phyloP scores from a whole-genome alignment of 2,113 vertebrate species.

The Chrysochloris asiatica region DNA sequence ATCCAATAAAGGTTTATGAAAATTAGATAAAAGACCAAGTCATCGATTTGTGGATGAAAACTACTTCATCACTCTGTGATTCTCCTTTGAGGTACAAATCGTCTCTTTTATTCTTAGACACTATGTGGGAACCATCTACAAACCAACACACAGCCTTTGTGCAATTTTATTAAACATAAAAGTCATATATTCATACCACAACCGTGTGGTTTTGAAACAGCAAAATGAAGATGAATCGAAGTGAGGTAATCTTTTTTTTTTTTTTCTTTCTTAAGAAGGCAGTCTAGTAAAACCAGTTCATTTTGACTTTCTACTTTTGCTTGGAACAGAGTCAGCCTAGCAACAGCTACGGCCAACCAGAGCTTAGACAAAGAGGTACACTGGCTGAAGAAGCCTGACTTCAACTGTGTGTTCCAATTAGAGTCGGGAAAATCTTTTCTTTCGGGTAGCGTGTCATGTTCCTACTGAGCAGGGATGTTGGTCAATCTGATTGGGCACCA shows the following conservation, averaged over 20 bases:
- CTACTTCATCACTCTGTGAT: not conserved
- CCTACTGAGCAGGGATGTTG: not conserved
- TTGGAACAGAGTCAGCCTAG: slow-evolving; percentile 78
- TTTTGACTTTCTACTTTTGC: slow-evolving; percentile 81
- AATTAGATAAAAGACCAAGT: not conserved
- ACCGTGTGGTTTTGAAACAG: slow-evolving; percentile 68
- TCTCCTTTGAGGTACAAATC: not conserved
- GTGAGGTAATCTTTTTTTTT: slow-evolving; percentile 68
- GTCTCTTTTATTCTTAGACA: not conserved
- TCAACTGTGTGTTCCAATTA: slow-evolving; percentile 70
- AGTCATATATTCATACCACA: not conserved
- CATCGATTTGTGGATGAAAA: not conserved
- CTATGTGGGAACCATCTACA: not conserved
- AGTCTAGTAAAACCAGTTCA: slow-evolving; percentile 80
- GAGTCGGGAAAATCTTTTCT: slow-evolving; percentile 61
- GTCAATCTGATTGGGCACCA: not conserved
- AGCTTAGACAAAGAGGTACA: slow-evolving; percentile 76
- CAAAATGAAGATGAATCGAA: slow-evolving; percentile 79
- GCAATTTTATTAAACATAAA: slow-evolving; percentile 6
- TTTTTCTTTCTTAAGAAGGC: slow-evolving; percentile 74
- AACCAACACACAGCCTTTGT: not conserved
- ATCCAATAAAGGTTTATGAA: not conserved
- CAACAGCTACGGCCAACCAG: slow-evolving; percentile 79
- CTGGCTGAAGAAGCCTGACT: slow-evolving; percentile 67
- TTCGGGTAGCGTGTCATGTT: slow-evolving; percentile 34